These are phyloP conservation scores for Brachypalpus laphriformis DNA, from an alignment of 2,888 invertebrate species.

Conservation along the genomic window DNA sequence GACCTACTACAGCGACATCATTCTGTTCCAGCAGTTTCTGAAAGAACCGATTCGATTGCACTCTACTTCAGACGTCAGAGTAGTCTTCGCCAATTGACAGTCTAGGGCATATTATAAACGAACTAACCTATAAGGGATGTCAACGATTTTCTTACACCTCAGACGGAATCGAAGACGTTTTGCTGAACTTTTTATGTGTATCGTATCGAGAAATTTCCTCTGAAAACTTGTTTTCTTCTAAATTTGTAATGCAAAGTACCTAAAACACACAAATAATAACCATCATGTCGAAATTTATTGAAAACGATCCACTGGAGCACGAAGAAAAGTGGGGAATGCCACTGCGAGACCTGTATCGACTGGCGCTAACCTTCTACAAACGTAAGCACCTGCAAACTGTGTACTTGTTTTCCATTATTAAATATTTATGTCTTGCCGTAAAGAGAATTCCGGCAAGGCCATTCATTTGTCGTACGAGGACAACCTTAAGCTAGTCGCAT, in stretches of 20 bases:
- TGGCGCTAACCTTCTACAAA: slow-evolving; percentile 96
- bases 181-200: background rate
- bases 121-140: slow-evolving; percentile 20
- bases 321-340: slow-evolving; percentile 87
- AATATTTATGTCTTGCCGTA: slow-evolving; percentile 23
- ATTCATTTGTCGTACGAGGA: slow-evolving; percentile 97
- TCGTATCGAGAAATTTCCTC: slow-evolving; percentile 42
- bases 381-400: slow-evolving; percentile 85
- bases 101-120: background rate
- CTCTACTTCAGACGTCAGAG: no score
- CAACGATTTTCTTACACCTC: slow-evolving; percentile 24
- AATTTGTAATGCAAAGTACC: slow-evolving; percentile 48
- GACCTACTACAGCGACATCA: no score
- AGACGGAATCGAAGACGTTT: background rate
- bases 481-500: slow-evolving; percentile 94
- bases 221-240: background rate
- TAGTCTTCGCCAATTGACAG: no score
- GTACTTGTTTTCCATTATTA: slow-evolving; percentile 38
- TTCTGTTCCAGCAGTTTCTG: no score
- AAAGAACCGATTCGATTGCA: no score
- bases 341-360: slow-evolving; percentile 92
- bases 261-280: background rate
- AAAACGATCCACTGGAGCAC: slow-evolving; percentile 60
- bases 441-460: slow-evolving; percentile 99
- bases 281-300: slow-evolving; percentile 49